Evolutionary conservation across 2,888 invertebrate genomes (phyloP).

Genomic region (Xylocampa areola): DNA sequence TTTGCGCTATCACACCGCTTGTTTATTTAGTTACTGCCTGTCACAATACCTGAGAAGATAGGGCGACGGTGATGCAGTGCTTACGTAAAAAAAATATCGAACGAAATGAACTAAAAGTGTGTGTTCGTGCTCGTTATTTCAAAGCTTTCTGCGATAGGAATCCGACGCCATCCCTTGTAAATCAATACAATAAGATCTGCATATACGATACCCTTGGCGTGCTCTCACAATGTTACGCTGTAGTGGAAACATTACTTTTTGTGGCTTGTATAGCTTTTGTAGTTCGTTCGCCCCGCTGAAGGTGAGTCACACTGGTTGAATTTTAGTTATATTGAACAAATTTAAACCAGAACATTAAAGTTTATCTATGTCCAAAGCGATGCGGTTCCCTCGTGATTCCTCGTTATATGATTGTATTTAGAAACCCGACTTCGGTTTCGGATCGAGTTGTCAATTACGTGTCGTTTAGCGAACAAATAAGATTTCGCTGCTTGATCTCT

Average conservation of each 20-base stretch:
- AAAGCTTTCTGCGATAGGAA: conserved; percentile 37
- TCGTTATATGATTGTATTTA: conserved; percentile 33
- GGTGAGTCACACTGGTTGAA: conserved; percentile 29
- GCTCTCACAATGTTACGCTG: conserved; percentile 28
- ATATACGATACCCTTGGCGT: conserved; percentile 43
- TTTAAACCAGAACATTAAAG: conserved; percentile 34
- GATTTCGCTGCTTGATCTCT: conserved; percentile 36
- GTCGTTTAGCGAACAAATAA: conserved; percentile 46
- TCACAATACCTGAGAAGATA: conserved; percentile 21
- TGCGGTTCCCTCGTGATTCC: conserved; percentile 32
- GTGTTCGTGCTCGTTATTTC: conserved; percentile 30
- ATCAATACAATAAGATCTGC: conserved; percentile 55
- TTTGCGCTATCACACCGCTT: conserved; percentile 49
- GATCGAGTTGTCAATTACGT: conserved; percentile 49
- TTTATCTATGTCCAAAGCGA: conserved; percentile 36
- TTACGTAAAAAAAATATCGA: conserved; percentile 23
- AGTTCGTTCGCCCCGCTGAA: conserved; percentile 38
- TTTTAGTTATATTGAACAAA: conserved; percentile 47
- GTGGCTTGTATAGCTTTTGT: conserved; percentile 27
- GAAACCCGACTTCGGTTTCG: conserved; percentile 23
- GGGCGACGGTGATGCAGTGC: conserved; percentile 19
- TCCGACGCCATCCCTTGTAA: conserved; percentile 41
- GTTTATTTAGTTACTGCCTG: conserved; percentile 41
- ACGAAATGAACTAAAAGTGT: conserved; percentile 24
- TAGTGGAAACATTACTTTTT: conserved; percentile 38